Evolutionary conservation across 2,113 vertebrate genomes (phyloP).

Genomic region (Gyps fulvus): DNA sequence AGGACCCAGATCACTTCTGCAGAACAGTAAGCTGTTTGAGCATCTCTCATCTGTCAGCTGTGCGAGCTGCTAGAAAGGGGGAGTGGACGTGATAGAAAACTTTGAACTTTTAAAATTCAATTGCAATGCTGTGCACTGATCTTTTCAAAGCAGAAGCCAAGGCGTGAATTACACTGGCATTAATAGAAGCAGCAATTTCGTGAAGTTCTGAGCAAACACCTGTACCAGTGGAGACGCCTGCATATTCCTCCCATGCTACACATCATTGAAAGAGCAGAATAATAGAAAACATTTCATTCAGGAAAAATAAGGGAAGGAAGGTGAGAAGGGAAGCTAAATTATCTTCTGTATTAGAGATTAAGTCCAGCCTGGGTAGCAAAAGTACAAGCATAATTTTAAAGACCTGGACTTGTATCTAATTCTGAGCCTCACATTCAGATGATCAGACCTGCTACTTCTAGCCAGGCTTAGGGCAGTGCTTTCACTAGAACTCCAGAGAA

Average conservation of each 20-base stretch:
- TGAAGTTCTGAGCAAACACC: not conserved
- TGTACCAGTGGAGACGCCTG: not conserved
- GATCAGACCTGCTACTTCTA: not conserved
- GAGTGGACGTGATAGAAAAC: not conserved
- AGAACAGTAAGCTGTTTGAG: not conserved
- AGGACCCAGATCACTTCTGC: not conserved
- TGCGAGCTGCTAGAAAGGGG: not conserved
- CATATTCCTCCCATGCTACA: accelerated
- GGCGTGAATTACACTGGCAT: not conserved
- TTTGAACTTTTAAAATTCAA: not conserved
- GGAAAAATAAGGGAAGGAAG: not conserved
- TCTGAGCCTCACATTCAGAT: not conserved
- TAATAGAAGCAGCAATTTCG: not conserved
- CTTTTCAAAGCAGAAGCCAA: not conserved
- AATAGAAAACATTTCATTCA: not conserved
- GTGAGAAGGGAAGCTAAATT: not conserved
- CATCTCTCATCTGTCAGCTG: not conserved
- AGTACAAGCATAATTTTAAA: not conserved
- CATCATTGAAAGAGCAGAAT: not conserved
- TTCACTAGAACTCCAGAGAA: not conserved
- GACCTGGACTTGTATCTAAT: not conserved
- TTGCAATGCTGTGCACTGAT: not conserved
- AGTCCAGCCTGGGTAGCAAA: not conserved
- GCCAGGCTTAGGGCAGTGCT: not conserved
- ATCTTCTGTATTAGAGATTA: not conserved